Evolutionary conservation across 2,113 vertebrate genomes (phyloP), one percentile per base, ranked within the genome.

Genomic region (Puntigrus tetrazona): DNA sequence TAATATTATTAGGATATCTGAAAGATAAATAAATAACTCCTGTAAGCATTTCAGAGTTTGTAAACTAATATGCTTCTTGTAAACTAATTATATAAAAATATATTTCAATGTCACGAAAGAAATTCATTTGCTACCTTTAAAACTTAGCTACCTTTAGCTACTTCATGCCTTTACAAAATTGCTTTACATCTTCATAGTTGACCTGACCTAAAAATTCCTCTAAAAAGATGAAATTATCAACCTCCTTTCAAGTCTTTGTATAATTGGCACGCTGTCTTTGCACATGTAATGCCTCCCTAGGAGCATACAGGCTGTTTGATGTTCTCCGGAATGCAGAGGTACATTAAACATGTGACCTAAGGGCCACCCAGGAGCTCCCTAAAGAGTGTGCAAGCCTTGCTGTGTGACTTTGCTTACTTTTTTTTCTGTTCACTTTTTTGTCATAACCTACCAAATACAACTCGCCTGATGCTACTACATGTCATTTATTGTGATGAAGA

Each of bases 311-410:
- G 59, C 45, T 70, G 79, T 70, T 82, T 82, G 79, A 82, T 82
- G 63, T 70, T 70, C 29, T 52, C 65, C 80, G 45, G 79, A 69
- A 81, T 79, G 74, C 75, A 43, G 65, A 38, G 36, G 41, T 63
- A 65, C 47, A 31, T 50, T 70, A 88, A 82, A 69, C 76, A 77
- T 84, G 84, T 86, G 84, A 78, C 76, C 61, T 50, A 45, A 27
- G 74, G 90, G 86, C 86, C 90, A 89, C 88, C 83, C 88, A 91
- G 89, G 88, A 88, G 88, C n/a, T 86, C 88, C 75, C 89, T 22
- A 63, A 52, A 52, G 73, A 52, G 31, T 77, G 7, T 36, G 9
- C 20, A 25, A 75, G 11, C 41, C 3, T 74, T 43, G 14, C 10
- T 36, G 7, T 25, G 11, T 38, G 67, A 70, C 22, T 36, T 38